Conservation (phyloP, 2,888 invertebrate species). For the Calliopum simillimum region DNA sequence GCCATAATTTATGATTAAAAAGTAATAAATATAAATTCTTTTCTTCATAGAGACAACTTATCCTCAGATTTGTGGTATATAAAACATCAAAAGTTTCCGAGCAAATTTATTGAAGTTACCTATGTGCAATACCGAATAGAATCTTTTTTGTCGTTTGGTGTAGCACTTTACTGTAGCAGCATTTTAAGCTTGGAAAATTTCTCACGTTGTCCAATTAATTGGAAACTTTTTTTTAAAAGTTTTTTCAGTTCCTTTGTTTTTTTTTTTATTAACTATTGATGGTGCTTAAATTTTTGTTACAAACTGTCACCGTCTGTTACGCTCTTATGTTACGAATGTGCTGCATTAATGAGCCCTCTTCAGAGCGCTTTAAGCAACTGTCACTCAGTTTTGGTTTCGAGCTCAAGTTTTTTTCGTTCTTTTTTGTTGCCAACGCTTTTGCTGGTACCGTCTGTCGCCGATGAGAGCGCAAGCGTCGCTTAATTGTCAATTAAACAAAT, state of each 20-base stretch:
- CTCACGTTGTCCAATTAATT: slow-evolving; percentile 27
- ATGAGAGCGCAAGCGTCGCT: slow-evolving; percentile 13
- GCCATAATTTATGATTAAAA: too few species aligned
- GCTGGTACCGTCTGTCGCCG: slow-evolving; percentile 1
- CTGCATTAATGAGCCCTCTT: background rate
- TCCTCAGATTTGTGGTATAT: too few species aligned
- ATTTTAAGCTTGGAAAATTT: background rate
- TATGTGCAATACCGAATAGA: too few species aligned
- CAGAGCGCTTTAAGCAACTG: background rate
- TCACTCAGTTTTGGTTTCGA: background rate
- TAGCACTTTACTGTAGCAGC: too few species aligned
- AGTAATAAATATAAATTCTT: too few species aligned
- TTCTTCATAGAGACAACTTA: too few species aligned
- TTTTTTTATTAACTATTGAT: slow-evolving; percentile 4
- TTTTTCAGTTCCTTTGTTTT: too few species aligned
- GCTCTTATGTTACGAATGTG: background rate
- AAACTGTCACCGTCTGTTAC: background rate
- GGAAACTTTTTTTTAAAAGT: background rate
- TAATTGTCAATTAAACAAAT: slow-evolving; percentile 41
- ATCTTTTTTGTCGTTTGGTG: too few species aligned
- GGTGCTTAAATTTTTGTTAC: slow-evolving; percentile 3
- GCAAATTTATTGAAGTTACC: too few species aligned
- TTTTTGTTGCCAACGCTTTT: slow-evolving; percentile 1
- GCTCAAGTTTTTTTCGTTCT: background rate
- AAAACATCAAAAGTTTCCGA: too few species aligned